Conservation (phyloP, 2,888 invertebrate species). For the Hedychridium roseum region DNA sequence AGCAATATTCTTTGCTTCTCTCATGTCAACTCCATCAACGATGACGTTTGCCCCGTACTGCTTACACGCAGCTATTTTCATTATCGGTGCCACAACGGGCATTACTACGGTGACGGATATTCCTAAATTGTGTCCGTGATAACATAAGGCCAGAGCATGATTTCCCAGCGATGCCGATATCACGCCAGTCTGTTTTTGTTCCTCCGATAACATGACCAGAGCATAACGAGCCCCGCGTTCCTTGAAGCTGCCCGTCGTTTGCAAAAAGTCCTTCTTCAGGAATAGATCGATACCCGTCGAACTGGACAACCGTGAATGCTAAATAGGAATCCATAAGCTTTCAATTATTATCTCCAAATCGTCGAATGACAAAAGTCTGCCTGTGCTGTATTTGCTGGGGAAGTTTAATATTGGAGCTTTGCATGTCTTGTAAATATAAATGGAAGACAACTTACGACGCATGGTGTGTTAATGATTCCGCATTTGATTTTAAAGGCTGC, state of each 20-base stretch:
- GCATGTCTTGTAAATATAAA: too few relatives aligned
- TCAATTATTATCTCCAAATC: too few relatives aligned
- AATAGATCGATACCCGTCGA: constrained; percentile 85
- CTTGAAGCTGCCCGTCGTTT: constrained; percentile 96
- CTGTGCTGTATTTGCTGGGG: too few relatives aligned
- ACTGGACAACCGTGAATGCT: constrained; percentile 86
- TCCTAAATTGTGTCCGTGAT: constrained; percentile 72
- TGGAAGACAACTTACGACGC: constrained; percentile 85
- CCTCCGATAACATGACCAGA: constrained; percentile 76
- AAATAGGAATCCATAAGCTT: constrained; percentile 30
- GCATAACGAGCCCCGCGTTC: constrained; percentile 93
- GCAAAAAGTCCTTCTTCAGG: constrained; percentile 93
- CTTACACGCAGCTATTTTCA: constrained; percentile 91
- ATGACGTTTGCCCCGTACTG: constrained; percentile 87
- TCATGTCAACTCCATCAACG: constrained; percentile 83
- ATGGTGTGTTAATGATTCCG: constrained; percentile 85
- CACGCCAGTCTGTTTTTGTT: constrained; percentile 79
- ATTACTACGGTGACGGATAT: constrained; percentile 85
- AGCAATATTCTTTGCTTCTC: constrained; percentile 83
- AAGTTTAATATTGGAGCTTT: too few relatives aligned
- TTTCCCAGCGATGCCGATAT: constrained; percentile 95
- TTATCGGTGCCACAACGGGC: constrained; percentile 93
- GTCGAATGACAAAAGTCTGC: too few relatives aligned
- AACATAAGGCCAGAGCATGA: constrained; percentile 84
- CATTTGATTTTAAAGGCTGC: constrained; percentile 88